Evolutionary conservation across 2,888 invertebrate genomes (phyloP).

Genomic region (Sinelater perroti): DNA sequence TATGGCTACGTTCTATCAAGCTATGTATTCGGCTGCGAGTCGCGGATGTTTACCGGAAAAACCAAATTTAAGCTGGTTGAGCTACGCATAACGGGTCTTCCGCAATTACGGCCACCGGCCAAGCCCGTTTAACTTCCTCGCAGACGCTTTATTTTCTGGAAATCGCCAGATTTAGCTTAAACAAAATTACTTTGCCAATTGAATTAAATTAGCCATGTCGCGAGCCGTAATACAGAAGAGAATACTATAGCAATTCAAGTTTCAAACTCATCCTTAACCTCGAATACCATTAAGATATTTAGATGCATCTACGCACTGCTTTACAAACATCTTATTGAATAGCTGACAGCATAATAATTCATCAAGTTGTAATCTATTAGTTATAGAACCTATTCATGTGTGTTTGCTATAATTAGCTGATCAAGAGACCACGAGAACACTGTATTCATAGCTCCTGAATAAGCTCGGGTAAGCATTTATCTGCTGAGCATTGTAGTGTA

Average conservation of each 20-base stretch:
- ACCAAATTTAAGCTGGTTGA: constrained; percentile 21
- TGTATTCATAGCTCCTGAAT: too few species aligned
- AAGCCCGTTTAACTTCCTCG: constrained; percentile 16
- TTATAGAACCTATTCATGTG: too few species aligned
- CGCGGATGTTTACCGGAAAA: constrained; percentile 26
- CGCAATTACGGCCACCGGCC: constrained; percentile 17
- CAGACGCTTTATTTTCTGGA: constrained; percentile 15
- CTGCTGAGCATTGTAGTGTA: too few species aligned
- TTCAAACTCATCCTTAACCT: too few species aligned
- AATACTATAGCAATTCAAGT: too few species aligned
- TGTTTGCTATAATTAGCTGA: too few species aligned
- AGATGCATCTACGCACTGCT: too few species aligned
- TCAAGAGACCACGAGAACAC: too few species aligned
- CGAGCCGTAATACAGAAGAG: too few species aligned
- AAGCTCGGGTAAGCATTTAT: too few species aligned
- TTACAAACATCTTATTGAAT: not conserved
- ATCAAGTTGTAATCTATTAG: not conserved
- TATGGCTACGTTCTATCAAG: constrained; percentile 34
- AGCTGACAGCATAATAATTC: not conserved
- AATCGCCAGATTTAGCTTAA: constrained; percentile 16
- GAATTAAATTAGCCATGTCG: constrained; percentile 12
- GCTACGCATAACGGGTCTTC: constrained; percentile 17
- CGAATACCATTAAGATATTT: too few species aligned
- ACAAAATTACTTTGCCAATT: constrained; percentile 15
- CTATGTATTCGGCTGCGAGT: constrained; percentile 11